Percentiles rank a stretch among this genome's conserved stretches.
Conservation (phyloP, 92 coral and sea anemone species). For the Zoanthus sansibaricus region DNA sequence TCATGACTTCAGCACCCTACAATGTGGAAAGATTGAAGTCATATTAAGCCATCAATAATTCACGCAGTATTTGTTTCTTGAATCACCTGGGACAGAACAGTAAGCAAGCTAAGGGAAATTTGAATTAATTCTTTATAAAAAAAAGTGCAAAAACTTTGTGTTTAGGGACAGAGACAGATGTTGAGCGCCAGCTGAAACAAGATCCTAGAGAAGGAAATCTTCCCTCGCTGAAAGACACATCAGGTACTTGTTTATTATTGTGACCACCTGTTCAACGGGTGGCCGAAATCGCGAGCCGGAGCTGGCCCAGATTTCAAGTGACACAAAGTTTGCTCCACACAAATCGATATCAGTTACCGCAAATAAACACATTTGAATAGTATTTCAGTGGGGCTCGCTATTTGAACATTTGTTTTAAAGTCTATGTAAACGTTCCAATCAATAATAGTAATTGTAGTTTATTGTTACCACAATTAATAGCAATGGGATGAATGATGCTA, state of each 20-base stretch:
- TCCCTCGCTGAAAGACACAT: neutral
- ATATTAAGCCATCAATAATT: constrained; percentile 61
- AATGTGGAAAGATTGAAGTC: constrained; percentile 72
- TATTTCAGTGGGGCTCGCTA: neutral
- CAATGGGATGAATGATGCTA: neutral
- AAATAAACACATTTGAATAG: neutral
- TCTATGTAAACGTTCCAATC: neutral
- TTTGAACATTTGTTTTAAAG: neutral
- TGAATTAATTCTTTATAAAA: neutral
- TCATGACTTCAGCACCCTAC: constrained; percentile 70
- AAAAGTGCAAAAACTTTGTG: neutral
- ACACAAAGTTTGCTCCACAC: neutral
- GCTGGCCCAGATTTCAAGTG: constrained; percentile 46
- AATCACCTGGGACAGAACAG: neutral
- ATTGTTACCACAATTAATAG: neutral
- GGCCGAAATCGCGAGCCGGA: neutral
- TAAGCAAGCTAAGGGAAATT: neutral
- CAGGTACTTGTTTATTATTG: constrained; percentile 16
- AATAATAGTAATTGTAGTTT: neutral
- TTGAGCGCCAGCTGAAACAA: neutral
- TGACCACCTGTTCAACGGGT: constrained; percentile 30
- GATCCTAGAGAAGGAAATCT: neutral
- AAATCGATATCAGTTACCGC: neutral
- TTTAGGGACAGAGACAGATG: constrained; percentile 1
- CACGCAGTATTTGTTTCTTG: constrained; percentile 1